Base-by-base conservation (phyloP, 2,113 vertebrate genomes). In the Pterocles orientalis region DNA sequence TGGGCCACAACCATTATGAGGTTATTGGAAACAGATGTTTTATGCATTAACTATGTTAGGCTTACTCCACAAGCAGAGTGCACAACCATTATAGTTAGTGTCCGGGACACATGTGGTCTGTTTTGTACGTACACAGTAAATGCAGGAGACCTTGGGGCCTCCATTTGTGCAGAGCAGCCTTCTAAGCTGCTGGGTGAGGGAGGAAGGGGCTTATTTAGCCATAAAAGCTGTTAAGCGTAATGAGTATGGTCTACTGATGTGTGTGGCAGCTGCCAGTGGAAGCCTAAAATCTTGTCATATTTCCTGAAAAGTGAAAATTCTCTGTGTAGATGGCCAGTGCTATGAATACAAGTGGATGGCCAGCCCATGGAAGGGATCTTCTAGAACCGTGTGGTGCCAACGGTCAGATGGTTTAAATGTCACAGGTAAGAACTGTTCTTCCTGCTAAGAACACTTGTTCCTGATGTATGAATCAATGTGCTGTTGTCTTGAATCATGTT, bases 351-450 rank as follows among this genome's bases (percentile, higher is more conserved):
- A 98, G 72, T 99, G 99, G 99, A 97, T 99, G 98, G 98, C 98
- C 15, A 97, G 98, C 62, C 75, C 98, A 0, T 99, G 99, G 99
- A 99, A 98, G 17, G 98, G 98, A 88, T 98, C 99, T 73, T 98
- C 98, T 82, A 97, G 98, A 34, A 97, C 98, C 1, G 95, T 98
- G 76, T 99, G 99, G 99, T 99, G 99, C 95, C 99, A 99, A 94
- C 99, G 99, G 68, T 99, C 99, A 21, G 99, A 99, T 34, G 99
- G 99, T 77, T 88, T 99, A 93, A 99, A 99, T 1, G 99, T 99
- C 91, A 99, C 99, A 97, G 99, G 99, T 99, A 98, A 97, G 12
- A 83, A 45, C 17, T 88, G 25, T 15, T 90, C 45, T 58, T 64
- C 76, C 23, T 79, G 18, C 45, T 50, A 47, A 47, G 83, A 88